A percentile compares a stretch with the other conserved stretches of the same genome.
These are phyloP conservation scores for Acrobasis repandana DNA, from an alignment of 2,888 invertebrate genomes.

Conservation along the genomic window DNA sequence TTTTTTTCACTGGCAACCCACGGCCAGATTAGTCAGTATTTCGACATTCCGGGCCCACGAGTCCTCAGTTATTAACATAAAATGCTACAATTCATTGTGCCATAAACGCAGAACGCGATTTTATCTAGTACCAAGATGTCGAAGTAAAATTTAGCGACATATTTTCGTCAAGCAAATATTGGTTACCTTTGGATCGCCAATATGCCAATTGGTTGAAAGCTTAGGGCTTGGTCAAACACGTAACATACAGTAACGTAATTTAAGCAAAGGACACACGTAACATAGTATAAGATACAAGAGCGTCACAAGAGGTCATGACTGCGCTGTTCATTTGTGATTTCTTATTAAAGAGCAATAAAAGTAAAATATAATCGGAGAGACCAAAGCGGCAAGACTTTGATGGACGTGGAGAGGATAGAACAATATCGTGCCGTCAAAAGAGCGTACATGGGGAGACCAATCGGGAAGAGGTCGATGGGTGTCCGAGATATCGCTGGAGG, in stretches of 20 bases:
- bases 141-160: constrained; percentile 50
- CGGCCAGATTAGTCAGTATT: constrained; percentile 79
- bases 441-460: too few relatives aligned
- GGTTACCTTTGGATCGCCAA: neutral
- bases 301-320: too few relatives aligned
- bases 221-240: neutral
- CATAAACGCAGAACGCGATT: constrained; percentile 77
- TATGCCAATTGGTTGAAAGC: constrained; percentile 25
- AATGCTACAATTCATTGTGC: constrained; percentile 78
- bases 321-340: too few relatives aligned
- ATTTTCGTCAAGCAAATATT: constrained; percentile 39
- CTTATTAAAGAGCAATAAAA: too few relatives aligned
- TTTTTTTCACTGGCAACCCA: constrained; percentile 76
- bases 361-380: too few relatives aligned
- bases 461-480: too few relatives aligned
- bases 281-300: too few relatives aligned
- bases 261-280: neutral
- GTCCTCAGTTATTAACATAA: constrained; percentile 74
- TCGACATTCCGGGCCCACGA: constrained; percentile 77
- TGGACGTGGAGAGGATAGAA: too few relatives aligned
- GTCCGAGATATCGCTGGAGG: too few relatives aligned
- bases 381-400: too few relatives aligned
- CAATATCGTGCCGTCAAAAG: too few relatives aligned
- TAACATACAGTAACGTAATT: too few relatives aligned
- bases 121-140: constrained; percentile 70